phyloP scores from a whole-genome alignment of 1,140 invertebrate genomes.

The Drosophila lacteicornis region DNA sequence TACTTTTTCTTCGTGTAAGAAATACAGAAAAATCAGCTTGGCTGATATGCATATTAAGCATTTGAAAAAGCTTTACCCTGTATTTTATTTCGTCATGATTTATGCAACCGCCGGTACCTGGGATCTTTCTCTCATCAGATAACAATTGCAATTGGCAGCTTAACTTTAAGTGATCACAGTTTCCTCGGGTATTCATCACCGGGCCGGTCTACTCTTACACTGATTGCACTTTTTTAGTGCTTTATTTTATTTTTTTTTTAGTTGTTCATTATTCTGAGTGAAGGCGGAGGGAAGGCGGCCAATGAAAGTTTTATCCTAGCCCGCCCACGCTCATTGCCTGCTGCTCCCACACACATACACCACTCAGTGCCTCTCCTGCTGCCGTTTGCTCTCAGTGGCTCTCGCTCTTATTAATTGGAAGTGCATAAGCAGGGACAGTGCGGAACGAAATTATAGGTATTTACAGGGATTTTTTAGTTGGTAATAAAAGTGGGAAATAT shows the following conservation, averaged over 20 bases:
- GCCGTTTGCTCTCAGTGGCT: conserved; percentile 15
- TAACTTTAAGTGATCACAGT: conserved; percentile 9
- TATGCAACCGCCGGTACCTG: conserved; percentile 19
- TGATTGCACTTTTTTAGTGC: conserved; percentile 22
- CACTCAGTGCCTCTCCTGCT: conserved; percentile 1
- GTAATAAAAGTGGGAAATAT: not conserved
- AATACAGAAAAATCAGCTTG: conserved; percentile 21
- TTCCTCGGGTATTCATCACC: conserved; percentile 24
- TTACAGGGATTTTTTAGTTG: not conserved
- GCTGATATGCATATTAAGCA: conserved; percentile 53
- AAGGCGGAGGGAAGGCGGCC: conserved; percentile 58
- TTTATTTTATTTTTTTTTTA: conserved; percentile 26
- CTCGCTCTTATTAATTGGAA: conserved; percentile 69
- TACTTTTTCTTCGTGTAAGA: not conserved
- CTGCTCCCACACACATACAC: conserved; percentile 1
- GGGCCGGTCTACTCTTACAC: conserved; percentile 18
- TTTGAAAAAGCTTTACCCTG: conserved; percentile 20
- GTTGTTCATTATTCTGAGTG: conserved; percentile 75
- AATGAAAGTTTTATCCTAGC: conserved; percentile 69
- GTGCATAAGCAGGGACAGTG: conserved; percentile 61
- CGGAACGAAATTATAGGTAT: not conserved
- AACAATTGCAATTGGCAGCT: conserved; percentile 18
- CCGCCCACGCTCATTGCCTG: conserved; percentile 25
- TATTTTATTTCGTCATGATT: conserved; percentile 10
- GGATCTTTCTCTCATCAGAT: conserved; percentile 13